phyloP scores from a whole-genome alignment of 1,140 invertebrate genomes.

The Drosophila watanabei region DNA sequence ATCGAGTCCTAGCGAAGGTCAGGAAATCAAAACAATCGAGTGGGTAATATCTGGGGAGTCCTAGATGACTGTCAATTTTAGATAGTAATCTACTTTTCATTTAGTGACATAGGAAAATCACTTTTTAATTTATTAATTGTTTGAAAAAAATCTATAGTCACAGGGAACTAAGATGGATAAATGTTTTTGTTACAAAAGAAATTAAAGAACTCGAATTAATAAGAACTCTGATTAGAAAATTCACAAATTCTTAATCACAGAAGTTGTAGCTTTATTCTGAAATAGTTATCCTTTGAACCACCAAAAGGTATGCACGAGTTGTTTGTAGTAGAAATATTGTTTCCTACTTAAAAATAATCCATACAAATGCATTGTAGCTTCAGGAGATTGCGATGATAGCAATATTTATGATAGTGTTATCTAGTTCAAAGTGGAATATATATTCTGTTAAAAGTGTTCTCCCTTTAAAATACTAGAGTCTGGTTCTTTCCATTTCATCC shows the following conservation, averaged over 20 bases:
- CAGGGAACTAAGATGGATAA: neutral
- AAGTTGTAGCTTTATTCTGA: too few relatives aligned
- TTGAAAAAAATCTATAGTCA: neutral
- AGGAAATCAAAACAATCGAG: slow-evolving; percentile 36
- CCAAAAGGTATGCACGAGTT: too few relatives aligned
- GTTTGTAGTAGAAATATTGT: neutral
- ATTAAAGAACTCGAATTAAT: too few relatives aligned
- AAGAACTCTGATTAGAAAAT: too few relatives aligned
- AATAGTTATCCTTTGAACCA: too few relatives aligned
- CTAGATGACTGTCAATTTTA: slow-evolving; percentile 5
- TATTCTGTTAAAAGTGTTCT: neutral
- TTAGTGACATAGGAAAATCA: neutral
- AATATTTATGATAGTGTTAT: neutral
- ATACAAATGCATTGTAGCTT: neutral
- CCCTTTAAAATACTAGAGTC: neutral
- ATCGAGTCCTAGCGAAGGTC: slow-evolving; percentile 5
- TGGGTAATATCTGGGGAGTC: slow-evolving; percentile 15
- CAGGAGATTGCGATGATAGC: neutral
- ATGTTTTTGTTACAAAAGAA: too few relatives aligned
- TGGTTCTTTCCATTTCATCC: neutral
- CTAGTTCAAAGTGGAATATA: neutral
- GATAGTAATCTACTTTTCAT: slow-evolving; percentile 6
- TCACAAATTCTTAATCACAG: neutral
- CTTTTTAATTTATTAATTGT: neutral
- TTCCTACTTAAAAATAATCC: neutral